phyloP scores from a whole-genome alignment of 53 echinoderm and acorn worm species.

The Astropecten irregularis region DNA sequence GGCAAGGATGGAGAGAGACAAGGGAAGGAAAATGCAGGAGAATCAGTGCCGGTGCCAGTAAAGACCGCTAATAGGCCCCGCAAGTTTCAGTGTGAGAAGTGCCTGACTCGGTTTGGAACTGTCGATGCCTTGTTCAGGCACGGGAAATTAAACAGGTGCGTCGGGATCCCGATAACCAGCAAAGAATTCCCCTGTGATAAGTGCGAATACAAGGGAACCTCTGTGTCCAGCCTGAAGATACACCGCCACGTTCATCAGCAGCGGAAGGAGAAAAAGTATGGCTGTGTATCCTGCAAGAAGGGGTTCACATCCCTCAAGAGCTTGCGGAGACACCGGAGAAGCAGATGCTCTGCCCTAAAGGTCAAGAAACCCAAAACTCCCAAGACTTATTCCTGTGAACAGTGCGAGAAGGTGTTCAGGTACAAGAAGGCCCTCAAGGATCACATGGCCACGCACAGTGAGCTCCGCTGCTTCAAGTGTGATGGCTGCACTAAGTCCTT shows the following conservation, averaged over 20 bases:
- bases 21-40: neutral
- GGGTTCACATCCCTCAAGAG: conserved; percentile 1
- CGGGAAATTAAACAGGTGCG: neutral
- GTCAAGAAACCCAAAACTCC: neutral
- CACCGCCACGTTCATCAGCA: conserved; percentile 12
- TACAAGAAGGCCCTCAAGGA: conserved; percentile 15
- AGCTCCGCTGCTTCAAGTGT: conserved; percentile 29
- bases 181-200: neutral
- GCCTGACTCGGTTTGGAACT: neutral
- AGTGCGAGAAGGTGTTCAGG: conserved; percentile 22
- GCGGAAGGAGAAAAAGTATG: conserved; percentile 1
- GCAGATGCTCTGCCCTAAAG: neutral
- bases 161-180: neutral
- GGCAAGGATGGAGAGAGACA: neutral
- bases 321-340: conserved; percentile 1
- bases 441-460: conserved; percentile 48
- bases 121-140: neutral
- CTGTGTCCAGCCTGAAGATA: conserved; percentile 23
- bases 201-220: neutral
- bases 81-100: neutral
- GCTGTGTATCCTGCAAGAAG: conserved; percentile 17
- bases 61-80: neutral
- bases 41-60: too few species aligned
- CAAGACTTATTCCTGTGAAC: neutral
- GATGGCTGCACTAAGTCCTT: conserved; percentile 33